A percentile compares a stretch with the other conserved stretches of the same genome.
Conservation (phyloP, 2,113 vertebrate genomes). For the Myrmophylax atrothorax region DNA sequence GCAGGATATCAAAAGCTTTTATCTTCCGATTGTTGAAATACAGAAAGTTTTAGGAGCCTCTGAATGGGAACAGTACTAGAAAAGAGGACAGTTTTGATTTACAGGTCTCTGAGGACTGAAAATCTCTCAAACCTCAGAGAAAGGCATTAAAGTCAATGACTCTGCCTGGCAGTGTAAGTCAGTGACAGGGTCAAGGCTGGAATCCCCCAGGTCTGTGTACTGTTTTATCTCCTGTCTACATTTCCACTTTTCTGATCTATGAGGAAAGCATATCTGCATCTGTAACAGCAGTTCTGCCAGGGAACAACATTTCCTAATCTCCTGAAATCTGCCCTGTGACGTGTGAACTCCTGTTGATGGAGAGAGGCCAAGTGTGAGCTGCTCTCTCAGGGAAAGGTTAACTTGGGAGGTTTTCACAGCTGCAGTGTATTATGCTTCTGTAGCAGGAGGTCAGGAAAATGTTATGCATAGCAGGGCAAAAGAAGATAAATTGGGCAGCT, state of each 20-base stretch:
- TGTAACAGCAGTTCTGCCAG: neutral
- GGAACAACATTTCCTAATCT: neutral
- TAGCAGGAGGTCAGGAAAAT: neutral
- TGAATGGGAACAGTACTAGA: neutral
- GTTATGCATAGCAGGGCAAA: neutral
- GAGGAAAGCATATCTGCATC: neutral
- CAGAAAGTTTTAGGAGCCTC: neutral
- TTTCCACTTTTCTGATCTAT: neutral
- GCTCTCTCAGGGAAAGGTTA: neutral
- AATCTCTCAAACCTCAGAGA: neutral
- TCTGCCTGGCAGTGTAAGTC: neutral
- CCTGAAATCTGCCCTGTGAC: neutral
- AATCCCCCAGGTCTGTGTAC: neutral
- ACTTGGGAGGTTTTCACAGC: neutral
- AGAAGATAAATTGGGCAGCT: neutral
- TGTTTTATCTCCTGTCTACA: neutral
- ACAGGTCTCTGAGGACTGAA: neutral
- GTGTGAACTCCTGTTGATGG: neutral
- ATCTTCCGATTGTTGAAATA: neutral
- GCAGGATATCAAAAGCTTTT: neutral
- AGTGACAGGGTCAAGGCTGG: neutral
- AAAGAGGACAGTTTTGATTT: neutral
- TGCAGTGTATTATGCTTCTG: neutral
- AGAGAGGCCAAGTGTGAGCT: neutral
- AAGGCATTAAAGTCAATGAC: slow-evolving; percentile 1